These are phyloP conservation scores for Pogonomyrmex barbatus DNA, from an alignment of 1,140 invertebrate genomes.

Conservation along the genomic window DNA sequence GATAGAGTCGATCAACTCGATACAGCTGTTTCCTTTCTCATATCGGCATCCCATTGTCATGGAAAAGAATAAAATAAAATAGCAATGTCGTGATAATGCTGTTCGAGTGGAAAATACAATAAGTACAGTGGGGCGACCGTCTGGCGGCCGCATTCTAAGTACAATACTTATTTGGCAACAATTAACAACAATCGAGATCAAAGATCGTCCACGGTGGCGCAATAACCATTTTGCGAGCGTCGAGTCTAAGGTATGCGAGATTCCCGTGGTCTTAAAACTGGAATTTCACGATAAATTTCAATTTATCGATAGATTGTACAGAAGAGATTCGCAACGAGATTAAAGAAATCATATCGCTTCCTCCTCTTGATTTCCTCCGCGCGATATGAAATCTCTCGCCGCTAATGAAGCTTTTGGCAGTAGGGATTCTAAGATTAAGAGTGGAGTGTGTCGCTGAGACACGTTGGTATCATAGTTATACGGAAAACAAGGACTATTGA, in stretches of 20 bases:
- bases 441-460: conserved; percentile 25
- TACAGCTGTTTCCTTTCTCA: conserved; percentile 64
- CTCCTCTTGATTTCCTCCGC: neutral
- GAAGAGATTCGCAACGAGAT: conserved; percentile 20
- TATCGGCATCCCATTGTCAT: conserved; percentile 73
- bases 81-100: conserved; percentile 80
- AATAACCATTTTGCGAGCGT: conserved; percentile 59
- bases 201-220: conserved; percentile 64
- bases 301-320: neutral
- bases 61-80: conserved; percentile 82
- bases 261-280: neutral
- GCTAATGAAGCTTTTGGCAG: conserved; percentile 40
- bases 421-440: conserved; percentile 39
- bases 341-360: neutral
- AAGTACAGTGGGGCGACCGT: conserved; percentile 62
- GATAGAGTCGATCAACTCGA: conserved; percentile 62
- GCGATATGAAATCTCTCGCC: conserved; percentile 13
- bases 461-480: conserved; percentile 2
- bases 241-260: conserved; percentile 68
- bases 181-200: conserved; percentile 85
- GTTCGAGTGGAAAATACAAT: conserved; percentile 83
- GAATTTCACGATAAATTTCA: neutral
- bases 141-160: conserved; percentile 58
- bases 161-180: conserved; percentile 84
- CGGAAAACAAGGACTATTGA: conserved; percentile 30